Evolutionary conservation across 1,140 invertebrate genomes (phyloP), one percentile per base, ranked within the genome.

Genomic region (Chelonus insularis): DNA sequence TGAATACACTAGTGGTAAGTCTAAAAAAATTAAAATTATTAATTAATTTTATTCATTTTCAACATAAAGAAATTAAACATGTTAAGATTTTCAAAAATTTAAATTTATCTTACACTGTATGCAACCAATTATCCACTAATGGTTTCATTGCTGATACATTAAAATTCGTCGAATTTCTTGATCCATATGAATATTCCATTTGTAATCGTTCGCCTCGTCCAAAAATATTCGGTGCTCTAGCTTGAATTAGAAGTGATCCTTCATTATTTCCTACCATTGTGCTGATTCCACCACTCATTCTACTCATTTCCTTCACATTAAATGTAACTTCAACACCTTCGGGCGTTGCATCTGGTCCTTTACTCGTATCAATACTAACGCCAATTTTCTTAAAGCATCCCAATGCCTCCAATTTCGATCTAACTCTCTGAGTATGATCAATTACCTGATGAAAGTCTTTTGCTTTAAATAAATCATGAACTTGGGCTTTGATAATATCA

Each of bases 321-420:
- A 94, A 95, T 11, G 90, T 93, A 4, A 96, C 90, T 83, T 95
- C 91, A 61, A 94, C 87, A 29, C 91, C 91, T 75, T 93, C 86
- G 12, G 86, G 84, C 16, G 87, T 86, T 8, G 90, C 83, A 64
- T 85, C 84, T 6, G 85, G 84, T 14, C 89, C 88, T 72, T 85
- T 84, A 65, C 88, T 91, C n/a, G 91, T 91, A 74, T 96, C 94
- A 63, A 97, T 91, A 63, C 85, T 86, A 25, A 95, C 86, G 9
- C 85, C 86, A 57, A 96, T 87, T 68, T 88, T 88, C 66, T 88
- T 88, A 74, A 96, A 96, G 72, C 93, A 91, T 21, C 91, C 92
- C 48, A 96, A 83, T 20, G 85, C 84, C 68, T 93, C 87, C 39
- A 96, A 80, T 62, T 88, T 87, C 9, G 82, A 79, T 50, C 87